Evolutionary conservation across 2,888 invertebrate genomes (phyloP).

Genomic region (Harmothoe impar): DNA sequence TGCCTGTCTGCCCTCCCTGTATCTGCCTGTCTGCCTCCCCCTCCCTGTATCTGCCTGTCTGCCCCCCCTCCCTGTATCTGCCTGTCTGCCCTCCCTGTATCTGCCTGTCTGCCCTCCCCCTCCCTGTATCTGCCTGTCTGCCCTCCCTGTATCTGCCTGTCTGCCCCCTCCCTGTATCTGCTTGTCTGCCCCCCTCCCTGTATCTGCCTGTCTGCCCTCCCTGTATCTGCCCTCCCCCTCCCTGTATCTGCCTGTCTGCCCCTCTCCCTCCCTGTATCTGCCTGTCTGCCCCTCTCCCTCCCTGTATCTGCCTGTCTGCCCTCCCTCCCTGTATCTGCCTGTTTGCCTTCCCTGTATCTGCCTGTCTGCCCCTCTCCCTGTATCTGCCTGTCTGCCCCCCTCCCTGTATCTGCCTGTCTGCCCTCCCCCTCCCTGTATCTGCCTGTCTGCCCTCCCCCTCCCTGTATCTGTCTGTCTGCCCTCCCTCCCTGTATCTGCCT

Average conservation of each 20-base stretch:
- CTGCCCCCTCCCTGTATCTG: not conserved
- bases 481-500: not conserved
- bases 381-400: not conserved
- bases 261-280: not conserved
- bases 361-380: not conserved
- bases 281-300: no score
- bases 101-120: no score
- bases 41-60: no score
- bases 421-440: not conserved
- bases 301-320: not conserved
- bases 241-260: not conserved
- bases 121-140: no score
- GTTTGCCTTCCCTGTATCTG: not conserved
- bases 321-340: not conserved
- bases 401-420: not conserved
- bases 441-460: not conserved
- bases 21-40: no score
- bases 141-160: no score
- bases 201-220: not conserved
- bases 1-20: no score
- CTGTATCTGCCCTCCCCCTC: not conserved
- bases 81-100: no score
- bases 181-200: not conserved
- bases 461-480: not conserved
- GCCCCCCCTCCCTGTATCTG: no score